Base-by-base conservation (phyloP, 1,140 invertebrate genomes). In the Musca vetustissima region DNA sequence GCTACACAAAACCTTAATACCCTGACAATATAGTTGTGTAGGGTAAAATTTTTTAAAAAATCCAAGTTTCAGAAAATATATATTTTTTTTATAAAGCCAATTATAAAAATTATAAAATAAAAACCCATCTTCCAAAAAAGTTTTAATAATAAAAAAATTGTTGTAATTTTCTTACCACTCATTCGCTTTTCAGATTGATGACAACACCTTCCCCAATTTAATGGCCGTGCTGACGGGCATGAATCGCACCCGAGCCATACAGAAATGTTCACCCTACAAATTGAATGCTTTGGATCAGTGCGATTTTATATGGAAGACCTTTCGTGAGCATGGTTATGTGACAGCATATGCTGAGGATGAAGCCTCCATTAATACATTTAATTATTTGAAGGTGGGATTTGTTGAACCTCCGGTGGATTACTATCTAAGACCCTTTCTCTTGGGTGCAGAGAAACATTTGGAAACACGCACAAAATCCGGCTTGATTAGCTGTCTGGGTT, bases 161-260 rank as follows among this genome's bases (percentile, higher is more conserved):
- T n/a, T n/a, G n/a, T n/a, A n/a, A n/a, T n/a, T n/a, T n/a, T n/a
- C n/a, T n/a, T n/a, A n/a, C n/a, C n/a, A n/a, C n/a, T 28, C 3
- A 28, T 4, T 28, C 3, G 3, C 8, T 57, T 77, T 80, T 55
- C 75, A 87, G 86, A 80, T 87, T 70, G 92, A 87, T 2, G 92
- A 92, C 73, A 93, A 94, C 72, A 94, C 92, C 1, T 93, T 91
- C 76, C 91, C 92, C 0, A 95, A 95, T 80, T 75, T 95, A 21
- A 90, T 94, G 86, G 90, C 92, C 0, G 81, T 91, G 4, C 80
- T 94, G 22, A 91, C 89, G 2, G 93, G 92, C 2, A 84, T 86
- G 52, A 88, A 80, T 78, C 75, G 83, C 59, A 72, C 73, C 14
- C 82, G 83, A 70, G 81, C 86, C 15, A 79, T 84, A 68, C 69